phyloP scores from a whole-genome alignment of 2,888 invertebrate genomes.

The Deroplatys truncata region DNA sequence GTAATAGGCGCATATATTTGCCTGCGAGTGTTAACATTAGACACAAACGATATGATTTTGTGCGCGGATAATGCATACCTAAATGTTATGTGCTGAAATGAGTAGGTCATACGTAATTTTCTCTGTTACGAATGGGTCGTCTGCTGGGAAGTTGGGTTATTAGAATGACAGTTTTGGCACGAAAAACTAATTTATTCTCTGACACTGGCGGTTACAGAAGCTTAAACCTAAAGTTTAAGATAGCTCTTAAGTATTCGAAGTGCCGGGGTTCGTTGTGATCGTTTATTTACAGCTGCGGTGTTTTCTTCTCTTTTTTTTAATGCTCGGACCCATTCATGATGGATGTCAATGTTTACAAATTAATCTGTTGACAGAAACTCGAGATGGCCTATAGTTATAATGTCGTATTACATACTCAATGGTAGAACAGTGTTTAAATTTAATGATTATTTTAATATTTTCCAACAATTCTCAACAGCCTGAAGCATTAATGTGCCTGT shows the following conservation, averaged over 20 bases:
- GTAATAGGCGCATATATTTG: neutral
- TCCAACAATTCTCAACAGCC: neutral
- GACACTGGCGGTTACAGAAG: neutral
- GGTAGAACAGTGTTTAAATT: neutral
- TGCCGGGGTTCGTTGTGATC: neutral
- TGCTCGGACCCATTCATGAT: neutral
- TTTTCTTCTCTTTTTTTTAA: neutral
- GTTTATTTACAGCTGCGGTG: neutral
- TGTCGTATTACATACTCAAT: neutral
- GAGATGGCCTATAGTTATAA: neutral
- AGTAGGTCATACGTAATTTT: neutral
- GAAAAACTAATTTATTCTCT: neutral
- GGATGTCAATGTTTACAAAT: neutral
- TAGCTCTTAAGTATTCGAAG: neutral
- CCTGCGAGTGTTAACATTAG: neutral
- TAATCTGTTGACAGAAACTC: neutral
- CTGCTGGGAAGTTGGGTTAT: slow-evolving; percentile 25
- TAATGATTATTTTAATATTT: neutral
- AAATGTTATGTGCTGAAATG: neutral
- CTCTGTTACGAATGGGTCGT: slow-evolving; percentile 3
- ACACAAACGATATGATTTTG: neutral
- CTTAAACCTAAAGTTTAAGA: neutral
- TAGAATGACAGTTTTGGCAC: neutral
- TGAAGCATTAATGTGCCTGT: neutral
- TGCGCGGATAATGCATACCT: neutral